Evolutionary conservation across 1,140 invertebrate species (phyloP).

Genomic region (Ctenoplectra terminalis): DNA sequence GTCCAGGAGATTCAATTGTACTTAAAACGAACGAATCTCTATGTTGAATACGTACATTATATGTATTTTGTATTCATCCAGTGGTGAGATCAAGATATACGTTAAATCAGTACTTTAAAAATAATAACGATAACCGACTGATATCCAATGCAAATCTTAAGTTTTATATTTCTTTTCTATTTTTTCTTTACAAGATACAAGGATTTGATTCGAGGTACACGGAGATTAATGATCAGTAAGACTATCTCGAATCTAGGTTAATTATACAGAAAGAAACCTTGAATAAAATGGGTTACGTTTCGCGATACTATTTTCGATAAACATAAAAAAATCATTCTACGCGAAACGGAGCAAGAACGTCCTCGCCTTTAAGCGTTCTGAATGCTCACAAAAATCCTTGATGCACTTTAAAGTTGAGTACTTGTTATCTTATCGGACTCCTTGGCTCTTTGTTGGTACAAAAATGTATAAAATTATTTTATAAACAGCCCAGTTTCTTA

Average conservation of each 20-base stretch:
- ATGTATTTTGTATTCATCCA: too few relatives aligned
- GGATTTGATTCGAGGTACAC: not conserved
- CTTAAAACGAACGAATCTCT: not conserved
- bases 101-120: too few relatives aligned
- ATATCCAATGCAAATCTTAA: too few relatives aligned
- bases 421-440: slow-evolving; percentile 4
- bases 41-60: not conserved
- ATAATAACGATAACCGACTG: too few relatives aligned
- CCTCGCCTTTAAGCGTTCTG: not conserved
- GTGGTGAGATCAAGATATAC: too few relatives aligned
- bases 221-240: not conserved
- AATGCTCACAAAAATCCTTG: not conserved
- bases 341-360: not conserved
- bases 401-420: too few relatives aligned
- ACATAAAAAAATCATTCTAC: not conserved
- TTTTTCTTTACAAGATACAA: too few relatives aligned
- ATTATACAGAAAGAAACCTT: not conserved
- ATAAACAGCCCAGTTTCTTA: too few relatives aligned
- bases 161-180: too few relatives aligned
- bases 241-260: not conserved
- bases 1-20: not conserved
- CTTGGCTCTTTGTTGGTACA: not conserved
- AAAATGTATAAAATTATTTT: too few relatives aligned
- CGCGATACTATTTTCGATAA: not conserved
- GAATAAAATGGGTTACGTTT: not conserved